Conservation (phyloP, 2,888 invertebrate genomes). For the Acleris holmiana region DNA sequence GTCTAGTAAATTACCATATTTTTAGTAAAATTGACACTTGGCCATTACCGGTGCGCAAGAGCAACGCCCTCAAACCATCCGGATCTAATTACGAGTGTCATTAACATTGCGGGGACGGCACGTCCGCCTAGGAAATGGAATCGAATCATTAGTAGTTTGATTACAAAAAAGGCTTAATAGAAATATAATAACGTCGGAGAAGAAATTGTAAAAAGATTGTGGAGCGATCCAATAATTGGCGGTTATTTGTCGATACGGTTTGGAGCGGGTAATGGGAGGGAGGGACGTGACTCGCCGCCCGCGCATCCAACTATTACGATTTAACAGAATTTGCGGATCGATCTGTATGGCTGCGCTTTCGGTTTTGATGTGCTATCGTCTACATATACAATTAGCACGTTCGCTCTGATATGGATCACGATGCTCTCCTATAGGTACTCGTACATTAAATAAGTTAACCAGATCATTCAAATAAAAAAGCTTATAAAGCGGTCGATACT, state of each 20-base stretch:
- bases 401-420: not conserved
- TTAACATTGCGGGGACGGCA: conserved; percentile 81
- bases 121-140: conserved; percentile 84
- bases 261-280: conserved; percentile 81
- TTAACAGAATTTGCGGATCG: conserved; percentile 67
- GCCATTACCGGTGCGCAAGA: conserved; percentile 74
- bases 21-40: conserved; percentile 80
- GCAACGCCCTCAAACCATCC: conserved; percentile 81
- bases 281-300: conserved; percentile 74
- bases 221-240: conserved; percentile 84
- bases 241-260: conserved; percentile 84
- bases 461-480: no score
- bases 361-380: conserved; percentile 21
- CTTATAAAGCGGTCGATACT: no score
- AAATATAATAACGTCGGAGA: conserved; percentile 83
- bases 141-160: conserved; percentile 85
- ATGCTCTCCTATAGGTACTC: not conserved
- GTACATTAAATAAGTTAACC: no score
- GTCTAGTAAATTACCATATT: conserved; percentile 75
- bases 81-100: conserved; percentile 84
- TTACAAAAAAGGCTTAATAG: conserved; percentile 85
- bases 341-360: conserved; percentile 41
- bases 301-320: conserved; percentile 56
- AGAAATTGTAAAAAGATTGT: conserved; percentile 85
- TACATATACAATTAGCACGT: conserved; percentile 13